Base-by-base conservation (phyloP, 2,113 vertebrate species). In the Indicator maculatus region DNA sequence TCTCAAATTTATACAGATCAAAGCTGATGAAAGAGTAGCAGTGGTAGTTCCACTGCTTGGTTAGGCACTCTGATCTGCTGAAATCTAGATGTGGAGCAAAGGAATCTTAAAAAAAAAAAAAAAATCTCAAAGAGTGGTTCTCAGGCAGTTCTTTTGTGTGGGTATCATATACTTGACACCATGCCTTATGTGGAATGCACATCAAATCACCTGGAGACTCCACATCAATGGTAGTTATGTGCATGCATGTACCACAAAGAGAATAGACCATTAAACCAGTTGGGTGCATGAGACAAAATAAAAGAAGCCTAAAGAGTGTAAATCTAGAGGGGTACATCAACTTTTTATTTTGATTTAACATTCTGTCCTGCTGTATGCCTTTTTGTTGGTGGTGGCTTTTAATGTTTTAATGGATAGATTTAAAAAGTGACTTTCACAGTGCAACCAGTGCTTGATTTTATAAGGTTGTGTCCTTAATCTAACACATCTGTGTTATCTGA, bases 171-270 rank as follows among this genome's bases (percentile, higher is more conserved):
- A 93, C 63, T 95, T 96, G 93, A 96, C 94, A 96, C 96, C 94
- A 97, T 95, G 92, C 93, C 85, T 93, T 96, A 90, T 96, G 93
- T 96, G 95, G 96, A 96, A 95, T 96, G 96, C 93, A 94, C 96
- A 96, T 96, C 96, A 92, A 96, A 95, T 96, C 96, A 96, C 95
- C 92, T 96, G 95, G 93, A 96, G 95, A 96, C 82, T 86, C 85
- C 47, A 86, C 86, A 93, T 94, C 89, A 96, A 95, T 94, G 87
- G 96, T 89, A 94, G 89, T 93, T 96, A 95, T 91, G 94, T 88
- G 89, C 76, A 94, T 94, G 92, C 93, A 96, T 93, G 89, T 91
- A 96, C 38, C 66, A 88, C 83, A 95, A 92, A 94, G 74, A 90
- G 81, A 97, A 96, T 55, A 96, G 95, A 90, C 75, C 79, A 38